Base-by-base conservation (phyloP, 23 tunicate genomes). In the Botrylloides violaceus region DNA sequence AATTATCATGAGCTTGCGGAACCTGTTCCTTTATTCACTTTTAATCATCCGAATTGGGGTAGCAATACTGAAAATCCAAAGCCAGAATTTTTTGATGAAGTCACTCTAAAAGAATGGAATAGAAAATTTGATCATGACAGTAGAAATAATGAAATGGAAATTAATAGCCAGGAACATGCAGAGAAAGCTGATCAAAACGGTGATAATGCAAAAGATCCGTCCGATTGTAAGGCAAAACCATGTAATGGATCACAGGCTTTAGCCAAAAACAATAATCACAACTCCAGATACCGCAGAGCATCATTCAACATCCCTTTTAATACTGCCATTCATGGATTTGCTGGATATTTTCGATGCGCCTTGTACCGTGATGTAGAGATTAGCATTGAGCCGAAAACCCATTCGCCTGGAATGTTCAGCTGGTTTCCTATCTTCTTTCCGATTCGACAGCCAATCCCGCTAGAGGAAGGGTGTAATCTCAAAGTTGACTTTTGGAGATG, bases 401-500 rank as follows among this genome's bases (percentile, higher is more conserved):
- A 95, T 61, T 83, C 99, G 4, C 91, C 96, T 21, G 89, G 89
- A 34, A 95, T 95, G 99, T 95, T 95, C 43, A 95, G 99, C 66
- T 95, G 99, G 99, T 95, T 83, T 61, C 99, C 99, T 3, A 63
- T 95, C 1, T 95, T 95, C 47, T 87, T 95, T 49, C 99, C 99
- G 0, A 34, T 95, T 26, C 57, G 30, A 4, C 62, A 68, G 18
- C 92, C 99, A 4, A 60, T 95, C 6, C 76, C 31, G 5, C 66
- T 87, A 1, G 59, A 65, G 24, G 49, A 64, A n/a, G 92, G 84
- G 15, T 77, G 73, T 63, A 61, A 53, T 2, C 36, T 95, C 4
- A 35, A 53, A 7, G 72, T 73, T 7, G 49, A 63, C 20, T 83
- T 95, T 20, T 95, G 99, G 99, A 61, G 99, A 4, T 65, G 77